A percentile compares a stretch with the other conserved stretches of the same genome.
Evolutionary conservation across 2,888 invertebrate species (phyloP).

Genomic region (Nezara viridula): DNA sequence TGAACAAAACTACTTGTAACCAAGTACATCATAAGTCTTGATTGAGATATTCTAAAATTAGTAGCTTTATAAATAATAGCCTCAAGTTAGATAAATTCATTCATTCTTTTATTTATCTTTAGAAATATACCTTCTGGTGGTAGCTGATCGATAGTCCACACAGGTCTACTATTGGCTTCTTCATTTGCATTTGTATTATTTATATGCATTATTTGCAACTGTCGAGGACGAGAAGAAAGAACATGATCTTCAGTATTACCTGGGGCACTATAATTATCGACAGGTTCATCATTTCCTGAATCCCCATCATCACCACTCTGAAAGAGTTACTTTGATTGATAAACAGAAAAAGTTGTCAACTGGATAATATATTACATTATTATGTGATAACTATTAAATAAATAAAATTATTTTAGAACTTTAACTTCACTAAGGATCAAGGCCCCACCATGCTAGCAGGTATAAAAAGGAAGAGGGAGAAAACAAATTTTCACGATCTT

Average conservation of each 20-base stretch:
- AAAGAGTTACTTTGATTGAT: slow-evolving; percentile 60
- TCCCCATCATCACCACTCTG: slow-evolving; percentile 89
- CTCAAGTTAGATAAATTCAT: background rate
- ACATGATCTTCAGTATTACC: slow-evolving; percentile 64
- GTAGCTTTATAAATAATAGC: background rate
- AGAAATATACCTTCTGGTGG: slow-evolving; percentile 65
- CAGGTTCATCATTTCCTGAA: slow-evolving; percentile 95
- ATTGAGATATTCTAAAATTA: background rate
- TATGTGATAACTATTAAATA: background rate
- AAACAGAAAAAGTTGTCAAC: slow-evolving; percentile 47
- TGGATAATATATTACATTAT: background rate
- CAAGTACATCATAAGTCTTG: background rate
- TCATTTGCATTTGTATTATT: slow-evolving; percentile 26
- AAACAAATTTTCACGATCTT: no score
- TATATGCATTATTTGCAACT: slow-evolving; percentile 79
- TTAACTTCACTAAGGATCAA: background rate
- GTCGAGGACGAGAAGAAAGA: slow-evolving; percentile 68
- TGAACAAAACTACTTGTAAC: background rate
- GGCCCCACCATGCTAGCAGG: no score
- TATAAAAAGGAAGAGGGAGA: no score
- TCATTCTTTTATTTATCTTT: background rate
- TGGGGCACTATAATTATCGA: slow-evolving; percentile 71
- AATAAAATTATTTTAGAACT: background rate
- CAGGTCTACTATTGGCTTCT: slow-evolving; percentile 23
- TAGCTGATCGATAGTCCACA: slow-evolving; percentile 59